Evolutionary conservation across 2,888 invertebrate species (phyloP).

Genomic region (Andrena trimmerana): DNA sequence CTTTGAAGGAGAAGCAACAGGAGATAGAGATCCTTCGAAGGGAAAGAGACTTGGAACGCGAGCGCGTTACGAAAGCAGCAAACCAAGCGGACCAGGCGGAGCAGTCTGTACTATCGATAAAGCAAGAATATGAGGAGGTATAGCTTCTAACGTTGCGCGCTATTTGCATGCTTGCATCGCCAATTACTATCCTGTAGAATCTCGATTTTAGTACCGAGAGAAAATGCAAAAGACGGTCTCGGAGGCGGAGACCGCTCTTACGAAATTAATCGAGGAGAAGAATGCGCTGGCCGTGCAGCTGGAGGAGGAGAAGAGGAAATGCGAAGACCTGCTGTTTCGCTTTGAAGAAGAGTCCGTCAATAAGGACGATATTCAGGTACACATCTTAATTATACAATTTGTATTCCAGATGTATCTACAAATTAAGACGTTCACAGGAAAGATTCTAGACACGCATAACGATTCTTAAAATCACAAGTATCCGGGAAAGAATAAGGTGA

Average conservation of each 20-base stretch:
- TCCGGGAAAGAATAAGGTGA: background rate
- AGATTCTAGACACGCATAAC: background rate
- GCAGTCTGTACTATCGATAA: constrained; percentile 87
- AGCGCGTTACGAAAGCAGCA: constrained; percentile 94
- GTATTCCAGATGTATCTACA: constrained; percentile 24
- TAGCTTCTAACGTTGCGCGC: background rate
- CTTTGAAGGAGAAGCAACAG: constrained; percentile 96
- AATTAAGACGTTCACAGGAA: background rate
- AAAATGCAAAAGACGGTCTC: constrained; percentile 87
- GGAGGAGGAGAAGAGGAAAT: constrained; percentile 92
- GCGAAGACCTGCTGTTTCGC: constrained; percentile 95
- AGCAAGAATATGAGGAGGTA: constrained; percentile 90
- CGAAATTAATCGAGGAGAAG: constrained; percentile 85
- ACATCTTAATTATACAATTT: background rate
- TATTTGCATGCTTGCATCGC: background rate
- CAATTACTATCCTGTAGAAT: constrained; percentile 13
- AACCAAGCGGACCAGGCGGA: constrained; percentile 93
- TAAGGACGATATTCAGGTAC: constrained; percentile 95
- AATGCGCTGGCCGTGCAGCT: constrained; percentile 87
- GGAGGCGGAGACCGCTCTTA: constrained; percentile 86
- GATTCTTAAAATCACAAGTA: constrained; percentile 2
- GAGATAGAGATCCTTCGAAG: constrained; percentile 96
- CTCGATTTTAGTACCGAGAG: constrained; percentile 85
- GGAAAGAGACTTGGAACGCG: constrained; percentile 95
- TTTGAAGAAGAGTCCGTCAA: constrained; percentile 96